Conservation (phyloP, 2,113 vertebrate genomes). For the Ibidorhyncha struthersii region DNA sequence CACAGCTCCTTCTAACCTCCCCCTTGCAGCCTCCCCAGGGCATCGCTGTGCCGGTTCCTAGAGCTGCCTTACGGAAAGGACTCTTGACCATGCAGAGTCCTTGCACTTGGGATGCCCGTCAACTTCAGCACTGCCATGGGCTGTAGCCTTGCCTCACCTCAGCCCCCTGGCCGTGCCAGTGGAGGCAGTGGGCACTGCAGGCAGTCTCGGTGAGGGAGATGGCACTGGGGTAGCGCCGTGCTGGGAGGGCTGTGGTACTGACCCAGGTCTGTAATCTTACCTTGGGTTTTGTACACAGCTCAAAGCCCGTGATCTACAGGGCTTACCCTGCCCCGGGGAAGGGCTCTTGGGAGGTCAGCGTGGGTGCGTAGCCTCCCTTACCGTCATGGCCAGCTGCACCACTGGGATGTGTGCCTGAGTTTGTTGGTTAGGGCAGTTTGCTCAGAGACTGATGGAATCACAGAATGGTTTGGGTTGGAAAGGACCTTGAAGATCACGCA, state of each 20-base stretch:
- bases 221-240: not conserved
- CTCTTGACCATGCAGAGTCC: too few species aligned
- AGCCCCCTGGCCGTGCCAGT: not conserved
- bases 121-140: too few species aligned
- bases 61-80: not conserved
- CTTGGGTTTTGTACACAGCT: not conserved
- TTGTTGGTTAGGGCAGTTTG: too few species aligned
- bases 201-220: not conserved
- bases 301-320: not conserved
- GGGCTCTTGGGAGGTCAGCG: not conserved
- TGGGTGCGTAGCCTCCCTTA: not conserved
- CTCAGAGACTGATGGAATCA: not conserved
- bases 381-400: too few species aligned
- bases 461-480: not conserved
- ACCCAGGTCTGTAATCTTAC: not conserved
- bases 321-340: not conserved
- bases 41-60: not conserved
- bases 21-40: too few species aligned
- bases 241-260: too few species aligned
- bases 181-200: not conserved
- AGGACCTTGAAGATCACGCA: not conserved
- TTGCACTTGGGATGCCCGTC: not conserved
- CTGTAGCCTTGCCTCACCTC: not conserved
- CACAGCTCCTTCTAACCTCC: not conserved
- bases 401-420: fast-evolving